These are phyloP conservation scores for Sinhomidia bicolor DNA, from an alignment of 2,888 invertebrate species.

Conservation along the genomic window DNA sequence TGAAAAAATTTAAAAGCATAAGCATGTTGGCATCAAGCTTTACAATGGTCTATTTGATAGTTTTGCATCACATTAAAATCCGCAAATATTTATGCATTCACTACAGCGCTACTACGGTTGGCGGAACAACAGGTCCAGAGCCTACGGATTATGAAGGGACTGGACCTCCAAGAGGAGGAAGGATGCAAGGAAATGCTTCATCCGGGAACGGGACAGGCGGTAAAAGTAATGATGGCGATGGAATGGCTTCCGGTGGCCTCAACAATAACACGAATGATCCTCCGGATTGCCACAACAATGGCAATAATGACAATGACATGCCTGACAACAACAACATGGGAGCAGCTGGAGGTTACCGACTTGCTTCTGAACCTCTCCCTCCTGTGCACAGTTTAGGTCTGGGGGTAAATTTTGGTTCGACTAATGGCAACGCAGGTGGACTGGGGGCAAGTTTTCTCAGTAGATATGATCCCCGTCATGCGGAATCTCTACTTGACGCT, in stretches of 20 bases:
- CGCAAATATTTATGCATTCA: background rate
- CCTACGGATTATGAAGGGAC: constrained; percentile 80
- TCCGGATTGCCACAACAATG: constrained; percentile 79
- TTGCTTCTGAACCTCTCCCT: constrained; percentile 80
- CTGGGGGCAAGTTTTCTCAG: constrained; percentile 84
- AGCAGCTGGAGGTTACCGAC: constrained; percentile 78
- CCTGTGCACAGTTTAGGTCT: constrained; percentile 83
- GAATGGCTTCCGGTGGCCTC: constrained; percentile 81
- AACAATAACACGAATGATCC: constrained; percentile 87
- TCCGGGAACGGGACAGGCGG: constrained; percentile 76
- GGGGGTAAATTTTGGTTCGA: constrained; percentile 84
- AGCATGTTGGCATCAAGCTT: background rate
- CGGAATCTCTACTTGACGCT: constrained; percentile 79
- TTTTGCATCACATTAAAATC: background rate
- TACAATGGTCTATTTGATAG: background rate
- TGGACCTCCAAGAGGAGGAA: constrained; percentile 79
- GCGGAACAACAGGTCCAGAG: constrained; percentile 75
- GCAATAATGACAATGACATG: constrained; percentile 82
- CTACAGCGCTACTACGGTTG: constrained; percentile 48
- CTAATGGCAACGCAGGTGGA: constrained; percentile 82
- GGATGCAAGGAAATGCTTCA: constrained; percentile 79
- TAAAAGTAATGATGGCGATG: constrained; percentile 76
- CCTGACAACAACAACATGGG: constrained; percentile 73
- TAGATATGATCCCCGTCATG: constrained; percentile 80
- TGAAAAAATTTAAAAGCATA: background rate